Evolutionary conservation across 2,888 invertebrate species (phyloP).

Genomic region (Hoplodrina blanda): DNA sequence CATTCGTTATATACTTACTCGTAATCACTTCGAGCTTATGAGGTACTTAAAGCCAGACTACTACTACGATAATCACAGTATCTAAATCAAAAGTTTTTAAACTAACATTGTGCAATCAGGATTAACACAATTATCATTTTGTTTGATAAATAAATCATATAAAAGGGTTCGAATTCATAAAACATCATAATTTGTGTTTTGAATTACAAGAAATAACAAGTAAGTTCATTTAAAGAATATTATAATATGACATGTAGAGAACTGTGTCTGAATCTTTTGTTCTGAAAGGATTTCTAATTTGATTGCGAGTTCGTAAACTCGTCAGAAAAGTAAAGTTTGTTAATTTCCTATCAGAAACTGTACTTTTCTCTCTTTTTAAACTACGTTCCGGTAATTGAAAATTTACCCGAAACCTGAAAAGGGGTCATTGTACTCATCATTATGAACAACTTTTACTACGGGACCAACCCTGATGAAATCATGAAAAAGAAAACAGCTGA

Average conservation of each 20-base stretch:
- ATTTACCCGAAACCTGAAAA: too few species aligned
- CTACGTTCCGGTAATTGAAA: too few species aligned
- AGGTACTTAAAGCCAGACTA: neutral
- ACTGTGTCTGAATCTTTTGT: too few species aligned
- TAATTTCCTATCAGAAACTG: too few species aligned
- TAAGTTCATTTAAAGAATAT: constrained; percentile 11
- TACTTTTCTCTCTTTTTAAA: too few species aligned
- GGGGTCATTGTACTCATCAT: too few species aligned
- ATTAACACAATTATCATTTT: constrained; percentile 34
- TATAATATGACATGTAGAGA: neutral
- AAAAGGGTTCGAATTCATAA: constrained; percentile 27
- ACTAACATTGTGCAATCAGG: constrained; percentile 21
- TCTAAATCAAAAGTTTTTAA: neutral
- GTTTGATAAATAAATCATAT: constrained; percentile 37
- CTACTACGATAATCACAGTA: constrained; percentile 1
- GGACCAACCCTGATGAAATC: too few species aligned
- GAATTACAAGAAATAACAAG: constrained; percentile 34
- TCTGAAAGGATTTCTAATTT: too few species aligned
- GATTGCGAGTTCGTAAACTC: too few species aligned
- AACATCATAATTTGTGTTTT: constrained; percentile 38
- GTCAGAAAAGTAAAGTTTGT: too few species aligned
- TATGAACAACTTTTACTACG: too few species aligned
- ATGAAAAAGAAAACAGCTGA: too few species aligned
- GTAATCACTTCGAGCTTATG: neutral
- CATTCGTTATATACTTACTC: neutral